Evolutionary conservation across 2,888 invertebrate species (phyloP), one percentile per base, ranked within the genome.

Genomic region (Drosophila austrosaltans): DNA sequence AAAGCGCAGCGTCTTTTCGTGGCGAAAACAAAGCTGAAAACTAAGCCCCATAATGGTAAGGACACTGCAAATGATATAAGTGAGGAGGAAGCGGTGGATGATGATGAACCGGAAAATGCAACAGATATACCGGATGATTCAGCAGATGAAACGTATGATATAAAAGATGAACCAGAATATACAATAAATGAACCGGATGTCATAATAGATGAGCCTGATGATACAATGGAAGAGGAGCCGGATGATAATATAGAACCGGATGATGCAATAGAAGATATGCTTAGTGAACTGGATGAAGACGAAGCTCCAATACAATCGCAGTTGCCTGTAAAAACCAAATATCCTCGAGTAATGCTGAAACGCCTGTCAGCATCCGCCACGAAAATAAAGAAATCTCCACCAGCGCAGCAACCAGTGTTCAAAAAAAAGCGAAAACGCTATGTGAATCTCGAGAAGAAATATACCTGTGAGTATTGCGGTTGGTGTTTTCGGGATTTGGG

Each of bases 381-480:
- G 1, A 22, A 42, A 8, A 5, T 0, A 20, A 10, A 0, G 2
- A 48, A 10, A 30, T 20, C 5, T 53, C 8, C 22, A 16, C 32
- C 8, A 48, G 12, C 1, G 4, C 10, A 25, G 4, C 0, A 10
- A 5, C 7, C 1, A 10, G 1, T 4, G 10, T 8, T 36, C 10
- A 72, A 40, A 25, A 61, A 7, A 40, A 32, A 32, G 3, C 44
- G 48, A 3, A 56, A 25, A 16, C 44, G 28, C 5, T 4, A 25
- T 7, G 22, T 28, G 3, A 16, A 10, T 7, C 30, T 40, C 1
- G 86, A 85, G 2, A 82, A 87, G 28, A 77, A 65, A 8, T 82
- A 61, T 28, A 65, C 81, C 2, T 83, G 83, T 12, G 88, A 83
- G 16, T 63, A 76, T 12, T 83, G 83, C 16, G 83, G 83, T 1